These are phyloP conservation scores for Salticus scenicus DNA, from an alignment of 2,888 invertebrate genomes.

Conservation along the genomic window DNA sequence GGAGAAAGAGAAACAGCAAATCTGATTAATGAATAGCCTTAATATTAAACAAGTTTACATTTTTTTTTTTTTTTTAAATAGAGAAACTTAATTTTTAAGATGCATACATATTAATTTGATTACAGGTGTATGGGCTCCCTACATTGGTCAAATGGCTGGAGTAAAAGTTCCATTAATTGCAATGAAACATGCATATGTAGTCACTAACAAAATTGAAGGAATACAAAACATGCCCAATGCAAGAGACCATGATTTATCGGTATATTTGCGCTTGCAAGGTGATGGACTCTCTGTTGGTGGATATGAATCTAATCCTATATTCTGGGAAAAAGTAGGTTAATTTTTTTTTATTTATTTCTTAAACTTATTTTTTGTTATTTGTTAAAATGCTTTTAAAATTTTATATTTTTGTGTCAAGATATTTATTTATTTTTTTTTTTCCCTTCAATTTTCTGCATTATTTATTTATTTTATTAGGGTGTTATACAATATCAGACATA, in stretches of 20 bases:
- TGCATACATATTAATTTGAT: not conserved
- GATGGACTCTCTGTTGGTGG: conserved; percentile 89
- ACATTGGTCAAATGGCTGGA: conserved; percentile 83
- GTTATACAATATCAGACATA: too few relatives aligned
- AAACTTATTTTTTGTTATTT: too few relatives aligned
- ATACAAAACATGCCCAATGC: conserved; percentile 87
- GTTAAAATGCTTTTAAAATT: too few relatives aligned
- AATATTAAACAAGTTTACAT: too few relatives aligned
- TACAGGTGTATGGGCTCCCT: conserved; percentile 87
- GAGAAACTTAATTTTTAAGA: not conserved
- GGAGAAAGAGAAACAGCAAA: too few relatives aligned
- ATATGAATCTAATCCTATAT: conserved; percentile 89
- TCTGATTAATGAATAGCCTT: too few relatives aligned
- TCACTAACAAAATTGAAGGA: conserved; percentile 86
- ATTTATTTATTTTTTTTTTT: too few relatives aligned
- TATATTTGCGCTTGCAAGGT: conserved; percentile 89
- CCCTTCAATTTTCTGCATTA: too few relatives aligned
- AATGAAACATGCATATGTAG: conserved; percentile 92
- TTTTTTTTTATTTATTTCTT: not conserved
- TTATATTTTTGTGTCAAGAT: too few relatives aligned
- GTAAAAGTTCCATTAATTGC: conserved; percentile 85
- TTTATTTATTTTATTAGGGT: too few relatives aligned
- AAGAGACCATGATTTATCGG: conserved; percentile 87
- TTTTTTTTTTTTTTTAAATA: too few relatives aligned
- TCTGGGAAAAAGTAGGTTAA: conserved; percentile 82